Evolutionary conservation across 2,113 vertebrate species (phyloP), one percentile per base, ranked within the genome.

Genomic region (Jacana jacana): DNA sequence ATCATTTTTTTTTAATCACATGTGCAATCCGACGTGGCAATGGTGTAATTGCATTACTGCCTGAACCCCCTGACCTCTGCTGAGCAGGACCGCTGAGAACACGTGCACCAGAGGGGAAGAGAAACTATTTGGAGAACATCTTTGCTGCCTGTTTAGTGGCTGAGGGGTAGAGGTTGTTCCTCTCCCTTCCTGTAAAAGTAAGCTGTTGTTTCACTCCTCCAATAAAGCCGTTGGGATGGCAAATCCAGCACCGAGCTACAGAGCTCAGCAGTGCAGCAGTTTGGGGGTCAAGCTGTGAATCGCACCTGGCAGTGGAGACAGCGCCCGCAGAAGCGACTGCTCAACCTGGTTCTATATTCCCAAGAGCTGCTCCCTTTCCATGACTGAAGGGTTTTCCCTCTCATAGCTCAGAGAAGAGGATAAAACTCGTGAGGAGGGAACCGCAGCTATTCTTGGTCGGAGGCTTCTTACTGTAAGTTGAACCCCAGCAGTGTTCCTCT

Each of bases 191-290:
- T n/a, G 0, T 33, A 25, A 42, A 70, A 80, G 58, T 68, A 87
- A 95, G 91, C 78, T 93, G 91, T 60, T 61, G 64, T 84, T 91
- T 86, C 83, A 51, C 90, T 95, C 91, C 82, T 78, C 88, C 20
- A 0, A 52, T 28, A 82, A 93, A 92, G 88, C 93, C 92, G 93
- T 89, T 80, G 81, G 86, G 37, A 27, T 35, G 73, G 88, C 28
- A 80, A 82, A 83, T 48, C 73, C 89, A 79, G 71, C 78, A 39
- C 6, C 0, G 11, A 88, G 90, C 76, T 25, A 19, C 24, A 57
- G 83, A 69, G 89, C 71, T 82, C 84, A 71, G 27, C 57, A 69
- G 92, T 60, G 76, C 92, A 81, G 25, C 86, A 75, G 77, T 42
- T 88, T 93, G 69, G 15, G 0, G 28, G 52, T 54, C 4, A 40